phyloP scores from a whole-genome alignment of 1,140 invertebrate genomes.

The Hydropsyche tenuis region DNA sequence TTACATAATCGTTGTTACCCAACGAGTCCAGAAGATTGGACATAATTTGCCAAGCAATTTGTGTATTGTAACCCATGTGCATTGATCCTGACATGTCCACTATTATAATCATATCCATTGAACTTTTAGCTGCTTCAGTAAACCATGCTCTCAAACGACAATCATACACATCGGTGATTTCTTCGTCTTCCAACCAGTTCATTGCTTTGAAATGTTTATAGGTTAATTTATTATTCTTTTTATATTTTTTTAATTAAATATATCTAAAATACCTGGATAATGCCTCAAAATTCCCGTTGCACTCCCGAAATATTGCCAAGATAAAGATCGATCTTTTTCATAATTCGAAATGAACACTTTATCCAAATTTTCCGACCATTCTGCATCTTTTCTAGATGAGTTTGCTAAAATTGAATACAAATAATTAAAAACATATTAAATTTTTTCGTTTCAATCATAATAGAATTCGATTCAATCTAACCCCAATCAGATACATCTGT shows the following conservation, averaged over 20 bases:
- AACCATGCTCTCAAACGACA: slow-evolving; percentile 91
- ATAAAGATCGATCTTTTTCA: slow-evolving; percentile 83
- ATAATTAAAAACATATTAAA: too few species aligned
- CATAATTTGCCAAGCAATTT: slow-evolving; percentile 94
- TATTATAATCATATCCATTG: slow-evolving; percentile 96
- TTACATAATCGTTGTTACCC: slow-evolving; percentile 98
- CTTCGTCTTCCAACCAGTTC: slow-evolving; percentile 68
- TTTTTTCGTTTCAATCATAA: too few species aligned
- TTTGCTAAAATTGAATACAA: too few species aligned
- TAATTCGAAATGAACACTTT: slow-evolving; percentile 88
- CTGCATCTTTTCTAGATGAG: too few species aligned
- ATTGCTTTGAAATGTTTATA: slow-evolving; percentile 62
- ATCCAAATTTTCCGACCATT: slow-evolving; percentile 86
- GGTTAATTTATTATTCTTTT: background rate
- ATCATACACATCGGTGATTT: slow-evolving; percentile 88
- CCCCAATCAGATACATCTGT: slow-evolving; percentile 93
- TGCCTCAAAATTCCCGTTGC: slow-evolving; percentile 94
- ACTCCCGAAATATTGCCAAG: slow-evolving; percentile 98
- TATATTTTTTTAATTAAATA: too few species aligned
- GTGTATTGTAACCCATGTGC: slow-evolving; percentile 84
- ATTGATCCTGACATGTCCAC: slow-evolving; percentile 96
- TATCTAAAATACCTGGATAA: slow-evolving; percentile 75
- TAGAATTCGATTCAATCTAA: too few species aligned
- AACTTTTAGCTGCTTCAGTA: slow-evolving; percentile 94
- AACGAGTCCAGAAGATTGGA: slow-evolving; percentile 96